These are phyloP conservation scores for Cheirogaleus major DNA, from an alignment of 2,797 vertebrate species.

Conservation along the genomic window DNA sequence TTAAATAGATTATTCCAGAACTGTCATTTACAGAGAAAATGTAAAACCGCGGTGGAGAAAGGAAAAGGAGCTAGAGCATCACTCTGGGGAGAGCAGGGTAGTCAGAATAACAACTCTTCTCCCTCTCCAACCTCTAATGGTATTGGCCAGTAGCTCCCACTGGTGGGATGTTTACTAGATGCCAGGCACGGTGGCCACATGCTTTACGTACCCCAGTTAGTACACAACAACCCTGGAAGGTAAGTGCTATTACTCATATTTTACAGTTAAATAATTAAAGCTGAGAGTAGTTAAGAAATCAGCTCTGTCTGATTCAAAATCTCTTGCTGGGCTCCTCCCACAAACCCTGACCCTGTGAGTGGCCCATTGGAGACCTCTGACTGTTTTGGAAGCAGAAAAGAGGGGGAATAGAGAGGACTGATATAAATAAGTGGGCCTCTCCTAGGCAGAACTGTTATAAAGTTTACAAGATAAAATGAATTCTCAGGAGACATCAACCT, in stretches of 20 bases:
- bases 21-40: neutral
- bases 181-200: neutral
- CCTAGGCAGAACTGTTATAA: neutral
- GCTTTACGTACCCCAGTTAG: neutral
- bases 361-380: neutral
- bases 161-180: neutral
- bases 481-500: neutral
- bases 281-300: neutral
- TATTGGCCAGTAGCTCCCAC: neutral
- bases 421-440: neutral
- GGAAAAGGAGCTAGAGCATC: neutral
- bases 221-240: neutral
- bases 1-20: slow-evolving; percentile 7
- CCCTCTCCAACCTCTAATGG: neutral
- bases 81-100: neutral
- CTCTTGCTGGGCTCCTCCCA: neutral
- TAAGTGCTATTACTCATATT: neutral
- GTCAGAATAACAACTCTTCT: neutral
- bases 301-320: neutral
- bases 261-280: neutral
- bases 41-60: neutral
- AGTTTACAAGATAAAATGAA: neutral
- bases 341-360: neutral
- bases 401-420: neutral
- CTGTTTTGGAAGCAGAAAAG: neutral